phyloP scores from a whole-genome alignment of 2,113 vertebrate species.

The Vidua macroura region DNA sequence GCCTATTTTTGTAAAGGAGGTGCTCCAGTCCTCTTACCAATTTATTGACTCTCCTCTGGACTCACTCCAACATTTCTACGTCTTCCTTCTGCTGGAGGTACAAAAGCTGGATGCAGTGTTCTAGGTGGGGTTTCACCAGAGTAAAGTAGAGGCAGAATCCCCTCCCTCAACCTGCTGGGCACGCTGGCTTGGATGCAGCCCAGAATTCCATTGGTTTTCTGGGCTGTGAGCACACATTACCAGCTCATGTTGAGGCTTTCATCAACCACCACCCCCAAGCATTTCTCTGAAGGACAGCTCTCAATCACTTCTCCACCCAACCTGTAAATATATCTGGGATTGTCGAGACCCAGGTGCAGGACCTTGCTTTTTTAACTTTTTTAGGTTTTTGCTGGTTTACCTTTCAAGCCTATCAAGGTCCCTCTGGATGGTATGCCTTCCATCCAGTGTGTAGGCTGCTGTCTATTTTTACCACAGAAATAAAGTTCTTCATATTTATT shows the following conservation, averaged over 20 bases:
- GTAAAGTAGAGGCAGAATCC: background rate
- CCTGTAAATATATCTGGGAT: background rate
- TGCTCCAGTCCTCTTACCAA: background rate
- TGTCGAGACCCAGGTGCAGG: too few relatives aligned
- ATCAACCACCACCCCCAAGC: too few relatives aligned
- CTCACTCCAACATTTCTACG: background rate
- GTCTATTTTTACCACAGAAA: background rate
- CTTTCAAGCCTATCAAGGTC: background rate
- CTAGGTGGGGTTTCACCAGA: background rate
- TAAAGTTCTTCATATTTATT: background rate
- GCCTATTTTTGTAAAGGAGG: background rate
- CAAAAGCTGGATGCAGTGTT: background rate
- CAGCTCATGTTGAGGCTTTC: fast-evolving
- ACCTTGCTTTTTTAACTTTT: background rate
- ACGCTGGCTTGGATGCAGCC: fast-evolving
- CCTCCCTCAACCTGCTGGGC: background rate
- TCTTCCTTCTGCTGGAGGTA: fast-evolving
- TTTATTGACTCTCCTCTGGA: background rate
- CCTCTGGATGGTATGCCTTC: background rate
- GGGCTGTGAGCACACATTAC: background rate
- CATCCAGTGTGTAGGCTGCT: background rate
- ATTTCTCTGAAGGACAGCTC: background rate
- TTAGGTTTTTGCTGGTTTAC: background rate
- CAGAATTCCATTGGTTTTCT: background rate
- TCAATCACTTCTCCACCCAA: background rate